phyloP scores from a whole-genome alignment of 2,797 vertebrate genomes.

The Paramormyrops hopkinsi region DNA sequence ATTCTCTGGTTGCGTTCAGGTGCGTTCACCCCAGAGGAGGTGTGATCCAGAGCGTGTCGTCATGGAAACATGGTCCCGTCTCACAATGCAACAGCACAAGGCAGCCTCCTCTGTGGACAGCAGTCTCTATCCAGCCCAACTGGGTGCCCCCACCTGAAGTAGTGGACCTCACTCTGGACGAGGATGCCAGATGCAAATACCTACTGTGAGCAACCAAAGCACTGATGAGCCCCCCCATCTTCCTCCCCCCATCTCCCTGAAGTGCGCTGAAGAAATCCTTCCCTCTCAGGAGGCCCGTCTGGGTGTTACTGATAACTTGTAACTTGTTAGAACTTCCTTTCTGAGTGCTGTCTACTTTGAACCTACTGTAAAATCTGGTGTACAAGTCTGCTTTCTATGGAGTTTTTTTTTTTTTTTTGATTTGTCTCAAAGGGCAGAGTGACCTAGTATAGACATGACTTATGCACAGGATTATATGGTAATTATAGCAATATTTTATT shows the following conservation, averaged over 20 bases:
- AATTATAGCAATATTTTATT: slow-evolving; percentile 57
- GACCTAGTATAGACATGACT: slow-evolving; percentile 15
- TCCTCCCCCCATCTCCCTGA: slow-evolving; percentile 37
- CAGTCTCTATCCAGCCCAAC: slow-evolving; percentile 78
- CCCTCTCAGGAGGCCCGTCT: slow-evolving; percentile 49
- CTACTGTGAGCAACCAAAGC: slow-evolving; percentile 72
- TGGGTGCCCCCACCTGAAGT: slow-evolving; percentile 90
- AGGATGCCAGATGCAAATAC: slow-evolving; percentile 87
- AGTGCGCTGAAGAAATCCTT: slow-evolving; percentile 50
- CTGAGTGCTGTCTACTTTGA: slow-evolving; percentile 49
- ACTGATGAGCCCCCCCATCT: slow-evolving; percentile 47
- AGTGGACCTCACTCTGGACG: slow-evolving; percentile 93
- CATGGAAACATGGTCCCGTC: slow-evolving; percentile 78
- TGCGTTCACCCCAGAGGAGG: slow-evolving; percentile 84
- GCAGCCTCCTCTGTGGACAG: slow-evolving; percentile 79
- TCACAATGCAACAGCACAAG: slow-evolving; percentile 67
- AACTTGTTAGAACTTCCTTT: slow-evolving; percentile 42
- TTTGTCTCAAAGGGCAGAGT: slow-evolving; percentile 5
- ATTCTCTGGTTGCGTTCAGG: slow-evolving; percentile 45
- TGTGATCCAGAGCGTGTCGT: slow-evolving; percentile 90
- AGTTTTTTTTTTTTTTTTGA: background rate
- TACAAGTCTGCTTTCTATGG: slow-evolving; percentile 9
- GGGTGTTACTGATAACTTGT: slow-evolving; percentile 52
- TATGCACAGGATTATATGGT: slow-evolving; percentile 37
- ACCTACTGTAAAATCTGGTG: slow-evolving; percentile 42